Evolutionary conservation across 2,113 vertebrate species (phyloP).

Genomic region (Condylura cristata): DNA sequence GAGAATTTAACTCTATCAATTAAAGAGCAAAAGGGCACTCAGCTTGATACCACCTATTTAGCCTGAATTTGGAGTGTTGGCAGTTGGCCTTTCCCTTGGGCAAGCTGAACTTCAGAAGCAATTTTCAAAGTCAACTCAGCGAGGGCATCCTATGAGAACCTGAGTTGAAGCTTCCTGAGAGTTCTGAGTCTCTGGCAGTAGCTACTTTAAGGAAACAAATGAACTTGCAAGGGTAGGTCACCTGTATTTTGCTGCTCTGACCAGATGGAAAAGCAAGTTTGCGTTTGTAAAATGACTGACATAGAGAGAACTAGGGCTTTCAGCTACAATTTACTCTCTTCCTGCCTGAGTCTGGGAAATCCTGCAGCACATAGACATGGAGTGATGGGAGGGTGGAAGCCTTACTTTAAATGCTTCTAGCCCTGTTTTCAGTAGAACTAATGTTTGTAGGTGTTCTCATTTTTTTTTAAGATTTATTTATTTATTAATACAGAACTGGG

Average conservation of each 20-base stretch:
- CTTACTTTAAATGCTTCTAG: not conserved
- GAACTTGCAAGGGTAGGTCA: not conserved
- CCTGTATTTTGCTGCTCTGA: not conserved
- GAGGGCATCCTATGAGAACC: fast-evolving
- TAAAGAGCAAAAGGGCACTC: not conserved
- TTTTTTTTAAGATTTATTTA: no score
- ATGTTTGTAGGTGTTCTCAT: no score
- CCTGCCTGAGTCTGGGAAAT: not conserved
- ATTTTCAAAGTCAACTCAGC: not conserved
- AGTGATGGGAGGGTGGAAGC: not conserved
- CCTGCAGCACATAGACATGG: fast-evolving
- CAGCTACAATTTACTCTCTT: not conserved
- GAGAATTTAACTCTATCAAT: not conserved
- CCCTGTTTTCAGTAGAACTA: not conserved
- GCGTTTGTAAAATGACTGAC: not conserved
- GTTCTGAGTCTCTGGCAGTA: not conserved
- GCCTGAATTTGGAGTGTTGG: not conserved
- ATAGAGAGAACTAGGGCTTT: no score
- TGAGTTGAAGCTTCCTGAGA: no score
- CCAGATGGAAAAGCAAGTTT: not conserved
- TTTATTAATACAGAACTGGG: no score
- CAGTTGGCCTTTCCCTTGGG: not conserved
- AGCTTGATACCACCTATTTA: fast-evolving
- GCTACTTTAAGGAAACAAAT: not conserved
- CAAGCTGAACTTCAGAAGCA: no score